A percentile compares a stretch with the other conserved stretches of the same genome.
phyloP scores from a whole-genome alignment of 2,113 vertebrate species.

The Drymodes brunneopygia region DNA sequence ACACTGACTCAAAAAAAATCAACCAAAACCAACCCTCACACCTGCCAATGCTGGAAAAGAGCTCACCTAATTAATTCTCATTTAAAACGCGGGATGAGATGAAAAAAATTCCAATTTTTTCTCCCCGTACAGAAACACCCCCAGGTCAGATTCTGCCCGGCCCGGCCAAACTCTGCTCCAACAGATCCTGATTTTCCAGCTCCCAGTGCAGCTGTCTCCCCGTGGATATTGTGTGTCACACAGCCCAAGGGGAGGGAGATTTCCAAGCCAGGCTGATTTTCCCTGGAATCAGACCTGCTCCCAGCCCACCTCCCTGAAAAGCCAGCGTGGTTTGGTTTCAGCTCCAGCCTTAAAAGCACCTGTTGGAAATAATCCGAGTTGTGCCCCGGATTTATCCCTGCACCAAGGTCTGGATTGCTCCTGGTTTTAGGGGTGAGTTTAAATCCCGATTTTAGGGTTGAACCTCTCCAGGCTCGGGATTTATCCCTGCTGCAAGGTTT shows the following conservation, averaged over 20 bases:
- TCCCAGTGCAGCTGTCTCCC: conserved; percentile 1
- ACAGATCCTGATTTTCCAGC: background rate
- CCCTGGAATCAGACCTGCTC: background rate
- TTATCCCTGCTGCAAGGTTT: background rate
- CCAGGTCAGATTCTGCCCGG: fast-evolving
- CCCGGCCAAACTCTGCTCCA: background rate
- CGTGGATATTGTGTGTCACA: background rate
- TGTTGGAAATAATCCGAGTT: background rate
- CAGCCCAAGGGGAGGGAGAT: background rate
- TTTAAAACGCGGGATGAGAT: fast-evolving
- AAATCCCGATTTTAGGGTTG: background rate
- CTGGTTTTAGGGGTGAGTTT: background rate
- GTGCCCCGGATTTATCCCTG: background rate
- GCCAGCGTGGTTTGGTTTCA: background rate
- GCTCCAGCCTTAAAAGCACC: background rate
- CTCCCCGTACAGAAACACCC: fast-evolving
- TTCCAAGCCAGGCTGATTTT: background rate
- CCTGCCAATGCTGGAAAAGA: background rate
- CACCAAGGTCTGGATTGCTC: fast-evolving
- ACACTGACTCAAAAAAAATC: no score
- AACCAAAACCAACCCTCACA: background rate
- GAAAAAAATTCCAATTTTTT: background rate
- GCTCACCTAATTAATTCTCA: fast-evolving
- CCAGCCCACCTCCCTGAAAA: background rate
- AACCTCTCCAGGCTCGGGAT: background rate